Percentiles rank a stretch among this genome's conserved stretches.
These are phyloP conservation scores for Sprattus sprattus DNA, from an alignment of 2,113 vertebrate genomes.

Conservation along the genomic window DNA sequence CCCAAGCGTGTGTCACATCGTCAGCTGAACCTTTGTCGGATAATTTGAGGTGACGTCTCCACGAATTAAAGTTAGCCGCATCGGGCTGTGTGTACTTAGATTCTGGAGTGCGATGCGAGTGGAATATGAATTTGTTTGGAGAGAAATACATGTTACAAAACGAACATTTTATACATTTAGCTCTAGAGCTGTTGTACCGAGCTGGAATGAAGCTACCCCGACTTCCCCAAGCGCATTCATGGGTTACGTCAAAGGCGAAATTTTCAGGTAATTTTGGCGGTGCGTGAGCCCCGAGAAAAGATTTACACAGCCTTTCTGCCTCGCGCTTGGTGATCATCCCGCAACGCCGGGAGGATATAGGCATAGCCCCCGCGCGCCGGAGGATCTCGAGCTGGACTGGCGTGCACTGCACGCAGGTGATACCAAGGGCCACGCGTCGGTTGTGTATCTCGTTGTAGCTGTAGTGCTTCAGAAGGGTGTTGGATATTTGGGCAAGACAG, in stretches of 20 bases:
- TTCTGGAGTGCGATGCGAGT: slow-evolving; percentile 87
- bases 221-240: slow-evolving; percentile 88
- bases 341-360: slow-evolving; percentile 87
- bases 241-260: slow-evolving; percentile 88
- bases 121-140: slow-evolving; percentile 92
- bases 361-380: slow-evolving; percentile 87
- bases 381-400: slow-evolving; percentile 90
- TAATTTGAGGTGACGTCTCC: slow-evolving; percentile 88
- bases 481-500: slow-evolving; percentile 89
- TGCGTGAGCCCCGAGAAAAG: slow-evolving; percentile 83
- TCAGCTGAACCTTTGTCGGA: slow-evolving; percentile 77
- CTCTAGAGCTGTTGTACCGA: slow-evolving; percentile 88
- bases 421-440: slow-evolving; percentile 87
- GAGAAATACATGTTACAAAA: slow-evolving; percentile 93
- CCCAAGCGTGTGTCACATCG: slow-evolving; percentile 89
- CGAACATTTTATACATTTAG: slow-evolving; percentile 91
- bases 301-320: slow-evolving; percentile 89
- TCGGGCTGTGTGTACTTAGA: slow-evolving; percentile 91
- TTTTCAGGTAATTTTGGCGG: slow-evolving; percentile 89
- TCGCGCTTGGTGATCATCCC: slow-evolving; percentile 93
- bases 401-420: slow-evolving; percentile 91
- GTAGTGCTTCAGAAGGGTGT: slow-evolving; percentile 87
- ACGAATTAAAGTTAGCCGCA: slow-evolving; percentile 89
- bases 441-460: slow-evolving; percentile 95
- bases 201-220: slow-evolving; percentile 89